Evolutionary conservation across 1,140 invertebrate genomes (phyloP), one percentile per base, ranked within the genome.

Genomic region (Cydia strobilella): DNA sequence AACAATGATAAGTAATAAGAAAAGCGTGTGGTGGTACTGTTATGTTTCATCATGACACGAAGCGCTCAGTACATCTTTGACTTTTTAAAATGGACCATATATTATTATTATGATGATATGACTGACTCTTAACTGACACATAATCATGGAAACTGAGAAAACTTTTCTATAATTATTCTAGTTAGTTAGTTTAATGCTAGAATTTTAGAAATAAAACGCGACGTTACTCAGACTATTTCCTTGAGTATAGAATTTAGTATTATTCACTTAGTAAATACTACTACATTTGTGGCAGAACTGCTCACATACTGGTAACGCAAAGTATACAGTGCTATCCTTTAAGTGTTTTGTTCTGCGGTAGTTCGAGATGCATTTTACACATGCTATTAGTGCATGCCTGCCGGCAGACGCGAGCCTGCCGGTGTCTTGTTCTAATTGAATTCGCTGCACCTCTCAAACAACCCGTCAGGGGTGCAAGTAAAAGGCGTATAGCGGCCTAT

Each of bases 381-480:
- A 69, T 27, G 20, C 54, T 59, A 59, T 59, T 59, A 59, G 54
- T 23, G 54, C 54, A 59, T 59, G 20, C 54, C 71, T 39, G 73
- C 25, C 54, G 12, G 59, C 35, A 35, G 65, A 63, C 51, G 78
- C 76, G 54, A 12, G 54, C 20, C 69, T 66, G 63, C 66, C 65
- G 31, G 65, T 69, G 65, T 69, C 65, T 69, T 18, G 73, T 63
- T 77, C 74, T 82, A 82, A 82, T 82, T 82, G 77, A 82, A 82
- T 82, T 80, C 75, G 77, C 73, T 80, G 78, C 77, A 77, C 42
- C 54, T 76, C 75, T 73, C n/a, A 75, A 76, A 74, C 71, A 69
- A 23, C 31, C 51, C 74, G 77, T 15, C 13, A 71, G 35, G 18
- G 23, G 1, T 59, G 39, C 35, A 31, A 73, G 48, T 15, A 2